phyloP scores from a whole-genome alignment of 2,113 vertebrate genomes.

The Boleophthalmus pectinirostris region DNA sequence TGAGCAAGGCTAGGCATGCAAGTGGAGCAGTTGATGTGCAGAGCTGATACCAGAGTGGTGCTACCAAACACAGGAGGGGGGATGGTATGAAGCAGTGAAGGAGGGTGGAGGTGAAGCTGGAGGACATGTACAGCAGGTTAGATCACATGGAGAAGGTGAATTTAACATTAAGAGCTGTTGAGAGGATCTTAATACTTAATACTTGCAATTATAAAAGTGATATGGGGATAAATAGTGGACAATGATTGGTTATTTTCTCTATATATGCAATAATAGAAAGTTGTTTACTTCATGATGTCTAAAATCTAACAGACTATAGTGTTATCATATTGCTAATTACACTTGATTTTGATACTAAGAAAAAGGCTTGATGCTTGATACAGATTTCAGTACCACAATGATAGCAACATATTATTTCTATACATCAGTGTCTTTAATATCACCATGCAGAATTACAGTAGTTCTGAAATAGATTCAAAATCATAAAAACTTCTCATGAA shows the following conservation, averaged over 20 bases:
- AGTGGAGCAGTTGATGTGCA: conserved; percentile 14
- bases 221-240: neutral
- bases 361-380: neutral
- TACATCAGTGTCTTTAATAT: neutral
- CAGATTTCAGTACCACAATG: neutral
- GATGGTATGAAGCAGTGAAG: conserved; percentile 41
- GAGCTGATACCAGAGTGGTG: conserved; percentile 51
- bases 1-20: conserved; percentile 45
- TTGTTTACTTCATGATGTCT: neutral
- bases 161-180: neutral
- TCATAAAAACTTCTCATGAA: too few species aligned
- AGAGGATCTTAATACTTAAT: neutral
- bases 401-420: neutral
- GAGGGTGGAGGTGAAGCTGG: conserved; percentile 36
- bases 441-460: neutral
- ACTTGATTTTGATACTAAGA: neutral
- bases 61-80: conserved; percentile 38
- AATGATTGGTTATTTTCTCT: neutral
- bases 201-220: neutral
- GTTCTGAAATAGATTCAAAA: neutral
- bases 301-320: neutral
- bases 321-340: neutral
- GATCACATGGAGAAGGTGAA: conserved; percentile 7
- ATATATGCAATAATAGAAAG: neutral
- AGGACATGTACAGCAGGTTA: conserved; percentile 51